Conservation (phyloP, 2,113 vertebrate genomes). For the Plecturocebus donacophilus region DNA sequence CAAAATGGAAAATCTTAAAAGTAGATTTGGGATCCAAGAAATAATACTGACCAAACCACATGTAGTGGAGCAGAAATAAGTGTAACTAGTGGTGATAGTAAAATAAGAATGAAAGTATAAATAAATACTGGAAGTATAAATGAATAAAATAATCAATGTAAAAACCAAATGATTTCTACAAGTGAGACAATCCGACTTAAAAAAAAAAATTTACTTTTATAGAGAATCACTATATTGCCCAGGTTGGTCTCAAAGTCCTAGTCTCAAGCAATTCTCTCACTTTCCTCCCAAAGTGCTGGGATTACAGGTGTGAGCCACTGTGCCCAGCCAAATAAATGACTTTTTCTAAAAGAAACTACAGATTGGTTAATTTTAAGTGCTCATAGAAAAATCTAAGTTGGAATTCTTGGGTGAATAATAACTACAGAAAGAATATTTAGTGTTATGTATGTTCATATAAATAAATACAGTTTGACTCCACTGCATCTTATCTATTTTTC, state of each 20-base stretch:
- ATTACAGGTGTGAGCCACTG: too few species aligned
- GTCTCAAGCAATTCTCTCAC: too few species aligned
- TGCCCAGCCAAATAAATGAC: too few species aligned
- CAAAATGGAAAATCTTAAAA: slow-evolving; percentile 8
- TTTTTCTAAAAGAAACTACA: background rate
- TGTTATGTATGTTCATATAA: background rate
- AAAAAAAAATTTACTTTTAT: too few species aligned
- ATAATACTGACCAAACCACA: background rate
- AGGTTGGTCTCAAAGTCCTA: too few species aligned
- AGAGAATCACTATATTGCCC: too few species aligned
- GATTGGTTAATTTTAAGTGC: background rate
- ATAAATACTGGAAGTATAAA: too few species aligned
- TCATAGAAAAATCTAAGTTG: background rate
- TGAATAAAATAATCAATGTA: too few species aligned
- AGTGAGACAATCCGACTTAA: background rate
- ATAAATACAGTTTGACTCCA: background rate
- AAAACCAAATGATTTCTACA: background rate
- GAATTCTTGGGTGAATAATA: background rate
- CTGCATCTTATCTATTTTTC: background rate
- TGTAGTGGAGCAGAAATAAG: background rate
- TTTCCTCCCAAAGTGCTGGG: too few species aligned
- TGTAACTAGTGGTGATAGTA: background rate
- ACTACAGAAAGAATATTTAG: background rate
- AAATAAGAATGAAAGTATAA: background rate
- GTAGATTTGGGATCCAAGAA: background rate